phyloP scores from a whole-genome alignment of 1,140 invertebrate species.

The Ceratina australensis region DNA sequence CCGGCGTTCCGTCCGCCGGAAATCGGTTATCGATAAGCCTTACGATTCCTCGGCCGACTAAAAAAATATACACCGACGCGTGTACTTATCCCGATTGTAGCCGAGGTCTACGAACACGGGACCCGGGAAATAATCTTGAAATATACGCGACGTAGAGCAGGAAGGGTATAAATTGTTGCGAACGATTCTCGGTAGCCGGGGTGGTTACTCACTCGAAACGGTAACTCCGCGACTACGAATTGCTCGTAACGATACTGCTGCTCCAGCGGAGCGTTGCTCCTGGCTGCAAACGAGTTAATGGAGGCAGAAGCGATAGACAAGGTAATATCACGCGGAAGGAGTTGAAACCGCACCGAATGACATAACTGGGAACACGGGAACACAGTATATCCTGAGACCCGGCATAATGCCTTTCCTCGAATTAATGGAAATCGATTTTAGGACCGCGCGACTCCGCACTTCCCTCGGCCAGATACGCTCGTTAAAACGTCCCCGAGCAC shows the following conservation, averaged over 20 bases:
- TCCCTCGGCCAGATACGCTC: too few relatives aligned
- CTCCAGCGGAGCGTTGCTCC: not conserved
- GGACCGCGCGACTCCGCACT: not conserved
- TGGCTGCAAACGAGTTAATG: conserved; percentile 18
- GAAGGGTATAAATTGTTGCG: not conserved
- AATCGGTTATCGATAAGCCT: conserved; percentile 40
- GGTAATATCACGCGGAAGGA: conserved; percentile 33
- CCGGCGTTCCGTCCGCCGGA: conserved; percentile 35
- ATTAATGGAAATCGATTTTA: conserved; percentile 62
- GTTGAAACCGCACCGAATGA: not conserved
- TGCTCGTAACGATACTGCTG: conserved; percentile 24
- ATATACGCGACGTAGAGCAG: not conserved
- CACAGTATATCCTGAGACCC: conserved; percentile 1
- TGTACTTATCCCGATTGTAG: too few relatives aligned
- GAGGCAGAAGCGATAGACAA: conserved; percentile 1
- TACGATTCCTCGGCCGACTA: not conserved
- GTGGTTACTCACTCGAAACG: conserved; percentile 25
- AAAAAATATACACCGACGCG: conserved; percentile 2
- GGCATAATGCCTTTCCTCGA: conserved; percentile 42
- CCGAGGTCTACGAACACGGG: conserved; percentile 5
- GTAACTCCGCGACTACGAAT: conserved; percentile 36
- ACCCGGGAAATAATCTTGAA: not conserved
- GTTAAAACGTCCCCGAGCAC: conserved; percentile 13
- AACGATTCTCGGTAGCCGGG: not conserved
- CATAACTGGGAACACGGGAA: not conserved